Conservation (phyloP, 2,113 vertebrate species). For the Lasiurus borealis region DNA sequence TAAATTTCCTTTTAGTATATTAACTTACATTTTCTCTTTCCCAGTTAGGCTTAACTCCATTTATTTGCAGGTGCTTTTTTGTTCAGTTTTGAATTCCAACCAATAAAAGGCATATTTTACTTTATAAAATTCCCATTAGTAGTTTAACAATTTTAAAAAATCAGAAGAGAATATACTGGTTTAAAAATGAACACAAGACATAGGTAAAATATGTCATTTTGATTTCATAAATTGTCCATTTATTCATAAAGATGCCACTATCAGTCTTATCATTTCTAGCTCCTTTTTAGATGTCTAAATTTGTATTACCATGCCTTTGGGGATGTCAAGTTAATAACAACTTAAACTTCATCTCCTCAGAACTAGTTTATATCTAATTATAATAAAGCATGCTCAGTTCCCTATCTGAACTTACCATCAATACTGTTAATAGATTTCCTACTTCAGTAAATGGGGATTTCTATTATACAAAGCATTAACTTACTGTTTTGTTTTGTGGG, state of each 20-base stretch:
- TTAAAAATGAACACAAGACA: slow-evolving; percentile 2
- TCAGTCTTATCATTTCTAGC: background rate
- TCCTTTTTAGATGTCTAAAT: background rate
- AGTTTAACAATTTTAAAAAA: background rate
- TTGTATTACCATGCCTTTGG: background rate
- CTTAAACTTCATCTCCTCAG: slow-evolving; percentile 34
- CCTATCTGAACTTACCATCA: background rate
- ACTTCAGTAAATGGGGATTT: slow-evolving; percentile 5
- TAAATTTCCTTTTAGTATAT: slow-evolving; percentile 53
- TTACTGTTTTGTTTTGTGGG: background rate
- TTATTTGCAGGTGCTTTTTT: background rate
- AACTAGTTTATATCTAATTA: slow-evolving; percentile 48
- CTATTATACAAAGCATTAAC: background rate
- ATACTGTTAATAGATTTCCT: slow-evolving; percentile 32
- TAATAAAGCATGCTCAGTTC: slow-evolving; percentile 23
- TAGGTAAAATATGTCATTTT: background rate
- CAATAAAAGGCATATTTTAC: slow-evolving; percentile 25
- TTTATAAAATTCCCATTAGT: background rate
- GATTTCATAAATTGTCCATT: background rate
- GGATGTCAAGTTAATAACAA: slow-evolving; percentile 43
- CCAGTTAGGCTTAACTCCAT: background rate
- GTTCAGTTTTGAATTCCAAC: slow-evolving; percentile 19
- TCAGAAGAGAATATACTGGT: background rate
- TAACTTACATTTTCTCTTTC: slow-evolving; percentile 55
- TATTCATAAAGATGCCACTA: background rate